Conservation (phyloP, 2,888 invertebrate genomes). For the Scaptomyza caliginosa region DNA sequence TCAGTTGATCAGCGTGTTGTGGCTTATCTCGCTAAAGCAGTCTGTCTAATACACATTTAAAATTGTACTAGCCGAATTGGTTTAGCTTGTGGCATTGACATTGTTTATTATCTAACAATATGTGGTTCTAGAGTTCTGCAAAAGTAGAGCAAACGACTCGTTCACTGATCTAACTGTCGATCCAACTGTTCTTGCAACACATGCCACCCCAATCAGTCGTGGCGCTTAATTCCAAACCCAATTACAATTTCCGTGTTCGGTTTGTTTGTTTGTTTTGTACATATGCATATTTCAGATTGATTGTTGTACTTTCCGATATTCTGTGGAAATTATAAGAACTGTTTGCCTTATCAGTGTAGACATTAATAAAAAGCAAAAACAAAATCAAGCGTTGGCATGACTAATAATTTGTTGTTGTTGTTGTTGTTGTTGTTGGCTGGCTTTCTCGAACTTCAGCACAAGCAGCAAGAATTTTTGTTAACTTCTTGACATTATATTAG, state of each 20-base stretch:
- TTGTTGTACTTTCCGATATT: not conserved
- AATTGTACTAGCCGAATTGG: not conserved
- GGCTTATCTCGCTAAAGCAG: constrained; percentile 26
- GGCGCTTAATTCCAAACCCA: constrained; percentile 12
- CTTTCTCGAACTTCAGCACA: constrained; percentile 13
- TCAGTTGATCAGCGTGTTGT: constrained; percentile 16
- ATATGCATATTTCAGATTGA: not conserved
- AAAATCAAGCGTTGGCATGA: constrained; percentile 8
- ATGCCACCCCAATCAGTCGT: constrained; percentile 9
- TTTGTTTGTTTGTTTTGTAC: not conserved
- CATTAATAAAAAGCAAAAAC: not conserved
- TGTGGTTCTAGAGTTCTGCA: not conserved
- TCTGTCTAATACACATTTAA: constrained; percentile 25
- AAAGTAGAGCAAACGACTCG: constrained; percentile 35
- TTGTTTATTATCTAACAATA: constrained; percentile 60
- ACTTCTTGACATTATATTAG: not conserved
- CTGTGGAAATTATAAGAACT: not conserved
- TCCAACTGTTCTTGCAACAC: constrained; percentile 20
- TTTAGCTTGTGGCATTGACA: constrained; percentile 49
- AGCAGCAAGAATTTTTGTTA: not conserved
- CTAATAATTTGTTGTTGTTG: constrained; percentile 9
- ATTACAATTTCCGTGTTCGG: constrained; percentile 13
- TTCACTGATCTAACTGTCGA: not conserved
- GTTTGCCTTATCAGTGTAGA: constrained; percentile 18
- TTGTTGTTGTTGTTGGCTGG: not conserved